These are phyloP conservation scores for Calidris pygmaea DNA, from an alignment of 2,113 vertebrate species.

Conservation along the genomic window DNA sequence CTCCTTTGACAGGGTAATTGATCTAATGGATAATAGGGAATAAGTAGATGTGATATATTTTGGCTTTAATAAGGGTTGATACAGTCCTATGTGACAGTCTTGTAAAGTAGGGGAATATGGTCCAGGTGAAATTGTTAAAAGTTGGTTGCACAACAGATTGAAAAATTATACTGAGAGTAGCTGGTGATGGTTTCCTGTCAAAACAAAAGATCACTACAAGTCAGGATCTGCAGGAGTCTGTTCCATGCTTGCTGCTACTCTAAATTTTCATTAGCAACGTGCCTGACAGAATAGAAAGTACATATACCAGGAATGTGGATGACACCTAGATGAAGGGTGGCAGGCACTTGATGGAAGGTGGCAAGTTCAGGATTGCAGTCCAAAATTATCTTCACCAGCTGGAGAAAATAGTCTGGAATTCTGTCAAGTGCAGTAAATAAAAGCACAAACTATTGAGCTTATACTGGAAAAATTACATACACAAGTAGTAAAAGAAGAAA, in stretches of 20 bases:
- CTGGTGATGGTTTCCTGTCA: background rate
- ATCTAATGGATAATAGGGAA: background rate
- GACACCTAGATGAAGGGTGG: background rate
- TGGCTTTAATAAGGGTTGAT: background rate
- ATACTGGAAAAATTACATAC: background rate
- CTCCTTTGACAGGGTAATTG: constrained; percentile 19
- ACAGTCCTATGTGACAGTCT: background rate
- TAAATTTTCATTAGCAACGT: background rate
- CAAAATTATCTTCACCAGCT: background rate
- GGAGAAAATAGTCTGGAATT: background rate
- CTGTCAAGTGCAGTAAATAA: background rate
- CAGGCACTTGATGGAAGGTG: background rate
- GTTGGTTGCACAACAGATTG: background rate
- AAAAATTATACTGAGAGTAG: background rate
- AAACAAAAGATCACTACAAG: background rate
- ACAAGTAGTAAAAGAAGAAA: background rate
- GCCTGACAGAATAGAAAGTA: background rate
- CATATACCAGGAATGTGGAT: background rate
- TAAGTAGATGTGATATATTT: constrained; percentile 30
- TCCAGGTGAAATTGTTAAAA: background rate
- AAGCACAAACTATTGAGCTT: background rate
- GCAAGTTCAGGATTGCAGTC: background rate
- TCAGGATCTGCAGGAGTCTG: background rate
- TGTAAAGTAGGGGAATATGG: background rate
- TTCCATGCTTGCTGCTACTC: background rate